A percentile compares a stretch with the other conserved stretches of the same genome.
Evolutionary conservation across 2,888 invertebrate species (phyloP).

Genomic region (Spatulosminthurus flaviceps): DNA sequence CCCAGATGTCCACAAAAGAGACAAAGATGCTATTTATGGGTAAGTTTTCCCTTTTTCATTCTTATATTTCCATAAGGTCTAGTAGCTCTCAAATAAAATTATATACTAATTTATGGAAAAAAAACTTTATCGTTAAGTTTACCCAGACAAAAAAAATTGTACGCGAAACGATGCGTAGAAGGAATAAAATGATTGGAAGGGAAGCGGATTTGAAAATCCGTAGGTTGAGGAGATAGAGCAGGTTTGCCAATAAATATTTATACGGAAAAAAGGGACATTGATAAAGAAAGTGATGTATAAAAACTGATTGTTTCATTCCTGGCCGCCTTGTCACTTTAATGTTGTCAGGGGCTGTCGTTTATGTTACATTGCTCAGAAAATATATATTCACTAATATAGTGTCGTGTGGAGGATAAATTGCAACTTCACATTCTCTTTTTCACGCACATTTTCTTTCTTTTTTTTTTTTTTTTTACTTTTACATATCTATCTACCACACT

Average conservation of each 20-base stretch:
- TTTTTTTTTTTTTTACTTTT: constrained; percentile 8
- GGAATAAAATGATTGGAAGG: too few relatives aligned
- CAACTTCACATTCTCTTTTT: background rate
- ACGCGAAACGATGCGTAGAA: too few relatives aligned
- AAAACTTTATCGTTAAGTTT: too few relatives aligned
- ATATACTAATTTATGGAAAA: too few relatives aligned
- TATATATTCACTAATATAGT: background rate
- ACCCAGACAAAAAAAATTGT: too few relatives aligned
- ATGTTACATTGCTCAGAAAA: too few relatives aligned
- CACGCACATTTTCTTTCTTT: background rate
- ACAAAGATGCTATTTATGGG: constrained; percentile 99
- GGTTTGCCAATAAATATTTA: constrained; percentile 18
- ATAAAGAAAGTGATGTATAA: background rate
- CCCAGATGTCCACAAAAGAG: constrained; percentile 94
- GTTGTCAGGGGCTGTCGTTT: too few relatives aligned
- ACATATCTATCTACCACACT: too few relatives aligned
- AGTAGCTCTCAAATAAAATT: too few relatives aligned
- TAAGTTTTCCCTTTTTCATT: constrained; percentile 71
- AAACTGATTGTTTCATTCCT: background rate
- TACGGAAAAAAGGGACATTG: background rate
- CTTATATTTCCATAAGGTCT: background rate
- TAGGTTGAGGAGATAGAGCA: background rate
- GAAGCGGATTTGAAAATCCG: background rate
- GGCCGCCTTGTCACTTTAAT: background rate
- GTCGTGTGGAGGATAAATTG: constrained; percentile 7